Evolutionary conservation across 2,113 vertebrate genomes (phyloP).

Genomic region (Clarias magur): DNA sequence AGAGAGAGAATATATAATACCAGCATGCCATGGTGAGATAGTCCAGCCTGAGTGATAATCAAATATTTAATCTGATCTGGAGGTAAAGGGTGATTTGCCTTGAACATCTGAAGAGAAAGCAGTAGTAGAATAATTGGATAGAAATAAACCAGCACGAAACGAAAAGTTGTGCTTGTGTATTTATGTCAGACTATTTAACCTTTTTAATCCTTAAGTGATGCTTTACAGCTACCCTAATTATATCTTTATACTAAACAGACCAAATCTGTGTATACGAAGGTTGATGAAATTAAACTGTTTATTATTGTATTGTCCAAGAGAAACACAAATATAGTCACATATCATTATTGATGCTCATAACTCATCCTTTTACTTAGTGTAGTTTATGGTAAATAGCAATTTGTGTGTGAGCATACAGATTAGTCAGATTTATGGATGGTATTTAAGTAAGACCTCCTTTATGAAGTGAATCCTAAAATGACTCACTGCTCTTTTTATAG

Average conservation of each 20-base stretch:
- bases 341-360: constrained; percentile 24
- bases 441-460: constrained; percentile 34
- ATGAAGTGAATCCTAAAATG: constrained; percentile 29
- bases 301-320: background rate
- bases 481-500: constrained; percentile 10
- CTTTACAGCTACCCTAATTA: constrained; percentile 20
- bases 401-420: constrained; percentile 21
- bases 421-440: constrained; percentile 31
- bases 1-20: background rate
- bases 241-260: background rate
- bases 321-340: background rate
- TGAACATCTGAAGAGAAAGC: constrained; percentile 15
- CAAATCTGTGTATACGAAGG: background rate
- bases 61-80: constrained; percentile 30
- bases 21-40: constrained; percentile 1
- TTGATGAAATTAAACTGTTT: constrained; percentile 15
- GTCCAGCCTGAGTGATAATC: constrained; percentile 23
- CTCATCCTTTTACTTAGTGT: constrained; percentile 1
- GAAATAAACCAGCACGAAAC: constrained; percentile 11
- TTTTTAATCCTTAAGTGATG: constrained; percentile 22
- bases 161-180: constrained; percentile 8
- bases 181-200: constrained; percentile 4
- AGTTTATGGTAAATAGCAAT: constrained; percentile 38
- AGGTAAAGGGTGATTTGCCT: constrained; percentile 18
- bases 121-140: background rate